Evolutionary conservation across 1,140 invertebrate genomes (phyloP).

Genomic region (Heliconius eleuchia): DNA sequence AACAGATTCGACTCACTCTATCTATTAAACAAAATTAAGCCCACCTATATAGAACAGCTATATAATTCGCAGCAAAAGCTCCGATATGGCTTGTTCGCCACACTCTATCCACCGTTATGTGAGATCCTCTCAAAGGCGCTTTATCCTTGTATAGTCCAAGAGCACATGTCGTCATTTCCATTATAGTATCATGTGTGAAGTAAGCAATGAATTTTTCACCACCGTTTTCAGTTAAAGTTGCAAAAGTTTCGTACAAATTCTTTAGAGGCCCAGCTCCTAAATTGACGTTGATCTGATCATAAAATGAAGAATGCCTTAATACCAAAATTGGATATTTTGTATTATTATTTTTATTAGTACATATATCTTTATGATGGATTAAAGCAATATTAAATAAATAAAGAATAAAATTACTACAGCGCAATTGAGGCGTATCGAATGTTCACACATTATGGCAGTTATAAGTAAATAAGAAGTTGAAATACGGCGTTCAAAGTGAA

Average conservation of each 20-base stretch:
- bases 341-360: no score
- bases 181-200: constrained; percentile 87
- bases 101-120: constrained; percentile 41
- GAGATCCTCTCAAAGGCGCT: constrained; percentile 36
- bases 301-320: not conserved
- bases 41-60: constrained; percentile 64
- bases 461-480: no score
- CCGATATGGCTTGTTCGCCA: constrained; percentile 62
- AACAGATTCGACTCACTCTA: not conserved
- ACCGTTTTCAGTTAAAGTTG: constrained; percentile 48
- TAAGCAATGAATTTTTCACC: constrained; percentile 84
- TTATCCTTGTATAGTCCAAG: constrained; percentile 58
- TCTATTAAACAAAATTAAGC: not conserved
- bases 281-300: constrained; percentile 80
- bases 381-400: no score
- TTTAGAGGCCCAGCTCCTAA: constrained; percentile 87
- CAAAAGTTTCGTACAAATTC: constrained; percentile 85
- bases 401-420: no score
- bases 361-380: no score
- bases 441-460: no score
- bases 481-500: no score
- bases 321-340: no score
- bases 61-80: constrained; percentile 60
- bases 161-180: constrained; percentile 64
- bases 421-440: no score